phyloP scores from a whole-genome alignment of 2,113 vertebrate genomes.

The Gallinago jamesoni region DNA sequence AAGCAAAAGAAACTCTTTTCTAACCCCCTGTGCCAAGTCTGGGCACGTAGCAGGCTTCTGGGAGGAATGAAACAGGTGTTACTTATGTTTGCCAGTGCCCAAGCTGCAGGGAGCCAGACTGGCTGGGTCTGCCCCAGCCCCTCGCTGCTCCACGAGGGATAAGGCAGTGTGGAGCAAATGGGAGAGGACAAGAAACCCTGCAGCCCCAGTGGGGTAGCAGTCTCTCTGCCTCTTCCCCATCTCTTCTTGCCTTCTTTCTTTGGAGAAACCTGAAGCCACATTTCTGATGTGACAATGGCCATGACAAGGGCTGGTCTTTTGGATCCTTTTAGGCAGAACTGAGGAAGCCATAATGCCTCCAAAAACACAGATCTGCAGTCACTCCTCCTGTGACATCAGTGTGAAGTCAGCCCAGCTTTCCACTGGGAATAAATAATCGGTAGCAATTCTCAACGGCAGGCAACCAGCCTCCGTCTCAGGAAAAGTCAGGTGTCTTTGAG shows the following conservation, averaged over 20 bases:
- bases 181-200: rapidly evolving
- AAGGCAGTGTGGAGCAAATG: not conserved
- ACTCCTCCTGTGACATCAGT: rapidly evolving
- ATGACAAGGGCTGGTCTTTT: not conserved
- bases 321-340: not conserved
- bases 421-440: not conserved
- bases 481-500: slow-evolving; percentile 38
- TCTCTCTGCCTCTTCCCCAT: not conserved
- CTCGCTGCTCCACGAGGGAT: rapidly evolving
- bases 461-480: not conserved
- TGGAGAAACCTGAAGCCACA: not conserved
- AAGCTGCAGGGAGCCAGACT: not conserved
- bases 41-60: not conserved
- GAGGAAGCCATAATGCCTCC: not conserved
- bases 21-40: not conserved
- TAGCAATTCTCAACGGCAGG: slow-evolving; percentile 16
- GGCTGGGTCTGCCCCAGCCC: not conserved
- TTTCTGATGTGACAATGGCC: not conserved
- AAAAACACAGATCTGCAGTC: not conserved
- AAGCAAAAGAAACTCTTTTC: not conserved
- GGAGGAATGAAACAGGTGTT: not conserved
- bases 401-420: not conserved
- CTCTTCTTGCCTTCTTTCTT: rapidly evolving
- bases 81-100: not conserved
- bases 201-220: rapidly evolving